Conservation (phyloP, 2,113 vertebrate species). For the Thalassarche chlororhynchos region DNA sequence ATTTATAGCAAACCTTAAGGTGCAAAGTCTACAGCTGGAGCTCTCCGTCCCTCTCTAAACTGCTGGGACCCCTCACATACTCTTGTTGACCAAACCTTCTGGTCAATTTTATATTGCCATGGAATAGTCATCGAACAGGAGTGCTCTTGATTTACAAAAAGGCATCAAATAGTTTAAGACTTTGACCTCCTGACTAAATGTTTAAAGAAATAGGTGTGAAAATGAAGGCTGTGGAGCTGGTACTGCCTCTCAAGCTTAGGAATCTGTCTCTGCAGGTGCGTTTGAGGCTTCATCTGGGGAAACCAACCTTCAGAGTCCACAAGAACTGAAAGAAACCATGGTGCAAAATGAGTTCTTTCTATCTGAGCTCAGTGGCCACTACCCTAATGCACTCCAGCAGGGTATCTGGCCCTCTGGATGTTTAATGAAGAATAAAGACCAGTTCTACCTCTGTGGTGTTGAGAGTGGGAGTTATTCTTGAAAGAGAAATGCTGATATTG, state of each 20-base stretch:
- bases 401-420: background rate
- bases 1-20: background rate
- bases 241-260: background rate
- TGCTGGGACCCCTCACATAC: background rate
- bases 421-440: background rate
- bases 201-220: background rate
- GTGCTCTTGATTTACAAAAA: background rate
- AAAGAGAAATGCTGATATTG: slow-evolving; percentile 49
- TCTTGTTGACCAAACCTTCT: background rate
- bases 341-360: background rate
- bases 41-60: background rate
- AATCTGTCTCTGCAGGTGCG: background rate
- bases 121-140: background rate
- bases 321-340: background rate
- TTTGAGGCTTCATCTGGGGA: background rate
- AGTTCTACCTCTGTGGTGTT: background rate
- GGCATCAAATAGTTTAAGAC: background rate
- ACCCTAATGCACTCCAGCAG: background rate
- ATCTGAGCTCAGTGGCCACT: background rate
- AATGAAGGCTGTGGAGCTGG: background rate
- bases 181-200: background rate
- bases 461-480: slow-evolving; percentile 43
- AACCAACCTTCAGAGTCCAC: background rate
- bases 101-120: background rate
- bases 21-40: background rate